Base-by-base conservation (phyloP, 2,113 vertebrate species). In the Syngnathus floridae region DNA sequence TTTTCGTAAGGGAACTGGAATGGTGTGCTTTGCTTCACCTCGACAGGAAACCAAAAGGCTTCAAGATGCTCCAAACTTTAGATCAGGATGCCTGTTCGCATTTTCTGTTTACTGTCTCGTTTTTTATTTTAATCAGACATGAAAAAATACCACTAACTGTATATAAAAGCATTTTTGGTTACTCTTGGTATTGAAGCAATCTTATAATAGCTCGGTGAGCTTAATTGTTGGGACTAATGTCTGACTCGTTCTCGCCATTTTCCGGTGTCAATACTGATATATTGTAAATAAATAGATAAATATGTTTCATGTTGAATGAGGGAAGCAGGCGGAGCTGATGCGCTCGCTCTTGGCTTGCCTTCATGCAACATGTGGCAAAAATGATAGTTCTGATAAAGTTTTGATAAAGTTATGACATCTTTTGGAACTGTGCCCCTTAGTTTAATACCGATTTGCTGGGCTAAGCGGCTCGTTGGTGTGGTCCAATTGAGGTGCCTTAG, bases 401-500 rank as follows among this genome's bases (percentile, higher is more conserved):
- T 52, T 22, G 9, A 52, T 22, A 11, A 52, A 21, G 7, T 51
- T 51, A 9, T 51, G 49, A 21, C 19, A 12, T 54, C 21, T 54
- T 26, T 54, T 54, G 51, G 51, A 54, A 22, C 9, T 12, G 51
- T 52, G 51, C 51, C 51, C 11, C 49, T 10, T 52, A 22, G n/a
- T 26, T 54, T 26, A 22, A 26, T 54, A 54, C 51, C 21, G 51
- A 26, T 54, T 56, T 56, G 26, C 54, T 35, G 1, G 26, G 5
- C 26, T 56, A 26, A 26, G 51, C 51, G 26, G 13, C 26, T 56
- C 22, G 14, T 31, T 56, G 1, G 12, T 56, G 26, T 35, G 54
- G 6, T 56, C 54, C 54, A 56, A 56, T 56, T 56, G 26, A 56
- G 54, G 54, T 56, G 54, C 54, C 54, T 16, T 17, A 35, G 26